These are phyloP conservation scores for Pseudoatta argentina DNA, from an alignment of 1,140 invertebrate genomes.

Conservation along the genomic window DNA sequence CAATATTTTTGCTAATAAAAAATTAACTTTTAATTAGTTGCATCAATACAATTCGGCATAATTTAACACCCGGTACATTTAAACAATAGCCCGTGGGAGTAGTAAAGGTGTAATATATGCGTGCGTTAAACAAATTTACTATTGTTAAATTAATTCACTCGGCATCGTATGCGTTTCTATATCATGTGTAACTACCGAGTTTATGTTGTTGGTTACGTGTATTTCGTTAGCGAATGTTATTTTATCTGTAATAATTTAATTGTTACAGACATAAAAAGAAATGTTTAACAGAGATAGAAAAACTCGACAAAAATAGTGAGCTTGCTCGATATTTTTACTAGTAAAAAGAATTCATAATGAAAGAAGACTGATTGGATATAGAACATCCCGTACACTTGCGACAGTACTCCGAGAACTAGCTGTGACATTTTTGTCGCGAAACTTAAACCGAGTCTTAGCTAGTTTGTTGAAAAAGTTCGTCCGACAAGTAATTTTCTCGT, in stretches of 20 bases:
- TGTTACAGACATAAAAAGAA: not conserved
- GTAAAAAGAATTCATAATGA: not conserved
- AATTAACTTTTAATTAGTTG: not conserved
- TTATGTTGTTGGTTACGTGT: slow-evolving; percentile 1
- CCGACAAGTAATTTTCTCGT: slow-evolving; percentile 29
- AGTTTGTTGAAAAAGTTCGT: slow-evolving; percentile 43
- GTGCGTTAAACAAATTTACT: slow-evolving; percentile 47
- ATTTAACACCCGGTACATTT: not conserved
- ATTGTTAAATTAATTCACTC: slow-evolving; percentile 40
- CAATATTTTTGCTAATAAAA: not conserved
- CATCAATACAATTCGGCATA: not conserved
- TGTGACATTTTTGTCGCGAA: slow-evolving; percentile 21
- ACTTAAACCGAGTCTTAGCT: slow-evolving; percentile 37
- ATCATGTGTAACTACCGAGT: slow-evolving; percentile 11
- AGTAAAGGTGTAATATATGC: slow-evolving; percentile 32
- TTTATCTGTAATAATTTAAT: not conserved
- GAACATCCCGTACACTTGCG: not conserved
- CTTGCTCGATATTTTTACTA: not conserved
- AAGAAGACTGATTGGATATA: no score
- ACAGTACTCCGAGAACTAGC: not conserved
- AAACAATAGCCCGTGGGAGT: not conserved
- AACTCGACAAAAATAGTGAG: not conserved
- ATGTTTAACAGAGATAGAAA: not conserved
- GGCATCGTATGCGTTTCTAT: slow-evolving; percentile 17
- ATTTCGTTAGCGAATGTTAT: slow-evolving; percentile 54